A percentile compares a stretch with the other conserved stretches of the same genome.
Conservation (phyloP, 2,888 invertebrate species). For the Pinctada fucata region DNA sequence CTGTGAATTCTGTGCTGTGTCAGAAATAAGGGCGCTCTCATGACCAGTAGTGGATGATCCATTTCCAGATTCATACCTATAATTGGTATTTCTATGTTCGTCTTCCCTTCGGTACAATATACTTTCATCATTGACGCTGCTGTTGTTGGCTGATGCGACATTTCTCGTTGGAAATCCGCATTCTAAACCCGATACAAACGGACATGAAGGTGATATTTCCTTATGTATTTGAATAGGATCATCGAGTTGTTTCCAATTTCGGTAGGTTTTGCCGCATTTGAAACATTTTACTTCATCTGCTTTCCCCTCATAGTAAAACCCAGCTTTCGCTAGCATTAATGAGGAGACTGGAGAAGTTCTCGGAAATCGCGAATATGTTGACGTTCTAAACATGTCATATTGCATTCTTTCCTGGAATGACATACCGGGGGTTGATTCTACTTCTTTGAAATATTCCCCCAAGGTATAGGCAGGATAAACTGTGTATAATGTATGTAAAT, state of each 20-base stretch:
- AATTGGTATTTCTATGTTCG: too few relatives aligned
- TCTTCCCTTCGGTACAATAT: too few relatives aligned
- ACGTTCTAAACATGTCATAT: conserved; percentile 9
- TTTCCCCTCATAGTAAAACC: conserved; percentile 27
- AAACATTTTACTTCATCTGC: conserved; percentile 23
- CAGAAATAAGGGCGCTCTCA: too few relatives aligned
- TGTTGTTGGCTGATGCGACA: too few relatives aligned
- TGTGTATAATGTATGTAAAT: background rate
- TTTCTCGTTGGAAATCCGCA: background rate
- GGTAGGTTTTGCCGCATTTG: conserved; percentile 15
- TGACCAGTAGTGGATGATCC: too few relatives aligned
- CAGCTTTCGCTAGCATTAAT: conserved; percentile 18
- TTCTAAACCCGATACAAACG: conserved; percentile 4
- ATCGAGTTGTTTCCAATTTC: conserved; percentile 12
- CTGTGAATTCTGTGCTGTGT: too few relatives aligned
- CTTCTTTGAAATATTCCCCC: background rate
- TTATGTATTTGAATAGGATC: conserved; percentile 19
- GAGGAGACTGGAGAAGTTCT: conserved; percentile 9
- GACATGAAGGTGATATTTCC: conserved; percentile 17
- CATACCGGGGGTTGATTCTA: conserved; percentile 12
- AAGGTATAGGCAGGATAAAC: background rate
- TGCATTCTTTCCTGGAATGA: conserved; percentile 1
- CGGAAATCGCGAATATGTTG: conserved; percentile 10
- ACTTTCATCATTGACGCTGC: too few relatives aligned
- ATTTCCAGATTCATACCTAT: too few relatives aligned